Evolutionary conservation across 1,140 invertebrate species (phyloP), one percentile per base, ranked within the genome.

Genomic region (Drepana arcuata): DNA sequence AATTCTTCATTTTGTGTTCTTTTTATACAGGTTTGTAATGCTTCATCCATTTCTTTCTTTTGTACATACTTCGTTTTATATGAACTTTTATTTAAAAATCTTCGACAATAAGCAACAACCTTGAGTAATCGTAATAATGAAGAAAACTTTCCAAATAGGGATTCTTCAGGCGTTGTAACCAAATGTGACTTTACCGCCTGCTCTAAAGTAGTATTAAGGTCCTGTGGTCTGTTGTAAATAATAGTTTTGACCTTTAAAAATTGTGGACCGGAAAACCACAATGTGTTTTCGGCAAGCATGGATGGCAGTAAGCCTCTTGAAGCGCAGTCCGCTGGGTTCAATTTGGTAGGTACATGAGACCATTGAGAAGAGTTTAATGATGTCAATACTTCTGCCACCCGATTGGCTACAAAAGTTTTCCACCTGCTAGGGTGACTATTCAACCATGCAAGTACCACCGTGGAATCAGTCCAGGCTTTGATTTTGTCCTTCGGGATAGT

Each of bases 321-420:
- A 6, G 60, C 27, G 1, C 47, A 29, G 52, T 86, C 81, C 1
- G 74, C 75, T 9, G 78, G 71, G 52, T 86, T 85, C 1, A 67
- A 27, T 7, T 39, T 11, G 1, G 67, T 52, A 3, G 28, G 2
- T 4, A 26, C 24, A 26, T 26, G 24, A 26, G 6, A 7, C 24
- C 24, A 26, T 10, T 25, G 0, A 83, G 55, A 42, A 85, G 69
- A 23, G 21, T 10, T 85, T 80, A 86, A 2, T 27, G 25, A 2
- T 34, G 9, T 25, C 26, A 57, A 48, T 14, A 83, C 78, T 39
- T 56, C 34, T 1, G 49, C 13, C 0, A 83, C 69, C 14, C 75
- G 33, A 59, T 83, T 84, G 0, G 60, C 61, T 1, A 68, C 64
- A 31, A 79, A 83, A 0, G 61, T 58, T 23, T 58, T 60, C 27